A percentile compares a stretch with the other conserved stretches of the same genome.
These are phyloP conservation scores for Homarus gammarus DNA, from an alignment of 2,888 invertebrate genomes.

Conservation along the genomic window DNA sequence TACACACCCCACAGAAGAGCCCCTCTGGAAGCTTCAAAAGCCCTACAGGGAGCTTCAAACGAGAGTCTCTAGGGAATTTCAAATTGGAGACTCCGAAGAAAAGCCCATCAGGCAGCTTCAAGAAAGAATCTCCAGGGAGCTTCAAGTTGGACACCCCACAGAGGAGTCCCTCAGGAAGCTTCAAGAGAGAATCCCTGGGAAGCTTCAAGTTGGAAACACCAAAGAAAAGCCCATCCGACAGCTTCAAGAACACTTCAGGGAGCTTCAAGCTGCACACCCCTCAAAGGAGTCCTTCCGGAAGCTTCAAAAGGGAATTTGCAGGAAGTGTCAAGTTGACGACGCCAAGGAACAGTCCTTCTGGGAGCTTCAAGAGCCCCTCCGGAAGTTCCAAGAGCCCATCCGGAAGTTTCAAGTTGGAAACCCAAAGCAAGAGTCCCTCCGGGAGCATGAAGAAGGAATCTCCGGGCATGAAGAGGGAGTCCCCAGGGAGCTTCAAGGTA, in stretches of 20 bases:
- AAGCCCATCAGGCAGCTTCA: neutral
- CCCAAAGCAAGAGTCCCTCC: neutral
- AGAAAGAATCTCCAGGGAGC: constrained; percentile 33
- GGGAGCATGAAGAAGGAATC: constrained; percentile 11
- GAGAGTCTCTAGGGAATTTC: constrained; percentile 34
- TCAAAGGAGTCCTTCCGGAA: constrained; percentile 29
- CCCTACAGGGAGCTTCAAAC: neutral
- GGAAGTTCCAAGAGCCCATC: constrained; percentile 3
- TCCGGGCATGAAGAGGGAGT: neutral
- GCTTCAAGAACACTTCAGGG: constrained; percentile 41
- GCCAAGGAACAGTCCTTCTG: constrained; percentile 42
- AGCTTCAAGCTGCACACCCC: constrained; percentile 39
- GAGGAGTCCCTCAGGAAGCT: constrained; percentile 17
- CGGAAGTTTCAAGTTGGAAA: neutral
- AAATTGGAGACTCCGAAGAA: constrained; percentile 20
- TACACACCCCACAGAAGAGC: constrained; percentile 27
- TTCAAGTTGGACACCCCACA: constrained; percentile 33
- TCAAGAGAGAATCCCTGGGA: constrained; percentile 1
- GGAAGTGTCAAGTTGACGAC: constrained; percentile 26
- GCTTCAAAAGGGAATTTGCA: constrained; percentile 10
- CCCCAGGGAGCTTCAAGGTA: neutral
- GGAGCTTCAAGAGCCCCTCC: constrained; percentile 16
- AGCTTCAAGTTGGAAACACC: constrained; percentile 10
- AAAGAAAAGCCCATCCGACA: constrained; percentile 45
- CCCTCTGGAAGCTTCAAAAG: constrained; percentile 8